Conservation (phyloP, 1,140 invertebrate genomes). For the Ips typographus region DNA sequence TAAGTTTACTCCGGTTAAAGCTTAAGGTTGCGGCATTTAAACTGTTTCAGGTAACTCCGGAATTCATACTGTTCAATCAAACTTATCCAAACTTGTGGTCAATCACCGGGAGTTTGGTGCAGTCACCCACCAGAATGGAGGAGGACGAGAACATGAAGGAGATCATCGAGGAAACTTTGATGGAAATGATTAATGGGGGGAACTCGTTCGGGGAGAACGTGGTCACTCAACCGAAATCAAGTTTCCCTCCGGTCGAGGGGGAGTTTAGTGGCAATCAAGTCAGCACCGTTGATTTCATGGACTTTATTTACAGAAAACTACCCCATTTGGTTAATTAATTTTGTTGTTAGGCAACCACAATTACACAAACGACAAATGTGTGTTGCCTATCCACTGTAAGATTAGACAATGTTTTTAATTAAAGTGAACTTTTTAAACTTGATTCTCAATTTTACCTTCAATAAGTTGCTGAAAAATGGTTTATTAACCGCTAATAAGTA, state of each 20-base stretch:
- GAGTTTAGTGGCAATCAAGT: slow-evolving; percentile 1
- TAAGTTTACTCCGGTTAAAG: neutral
- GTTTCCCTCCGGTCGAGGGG: no score
- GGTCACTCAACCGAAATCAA: no score
- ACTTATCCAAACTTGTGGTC: slow-evolving; percentile 32
- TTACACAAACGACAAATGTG: no score
- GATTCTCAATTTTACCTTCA: no score
- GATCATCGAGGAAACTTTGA: slow-evolving; percentile 28
- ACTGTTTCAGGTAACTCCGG: slow-evolving; percentile 25
- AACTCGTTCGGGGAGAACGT: no score
- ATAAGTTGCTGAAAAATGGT: no score
- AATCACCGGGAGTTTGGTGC: slow-evolving; percentile 9
- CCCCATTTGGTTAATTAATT: slow-evolving; percentile 15
- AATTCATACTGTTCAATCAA: slow-evolving; percentile 33
- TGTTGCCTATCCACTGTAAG: no score
- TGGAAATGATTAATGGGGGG: slow-evolving; percentile 28
- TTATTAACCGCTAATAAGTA: no score
- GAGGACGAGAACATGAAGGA: slow-evolving; percentile 22
- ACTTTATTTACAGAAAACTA: slow-evolving; percentile 28
- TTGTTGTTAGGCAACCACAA: no score
- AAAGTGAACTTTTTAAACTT: no score
- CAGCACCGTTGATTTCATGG: slow-evolving; percentile 29
- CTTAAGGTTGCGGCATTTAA: no score
- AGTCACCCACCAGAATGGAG: neutral
- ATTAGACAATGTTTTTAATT: no score